A percentile compares a stretch with the other conserved stretches of the same genome.
phyloP scores from a whole-genome alignment of 2,113 vertebrate genomes.

The Cryptomyrus ogoouensis region DNA sequence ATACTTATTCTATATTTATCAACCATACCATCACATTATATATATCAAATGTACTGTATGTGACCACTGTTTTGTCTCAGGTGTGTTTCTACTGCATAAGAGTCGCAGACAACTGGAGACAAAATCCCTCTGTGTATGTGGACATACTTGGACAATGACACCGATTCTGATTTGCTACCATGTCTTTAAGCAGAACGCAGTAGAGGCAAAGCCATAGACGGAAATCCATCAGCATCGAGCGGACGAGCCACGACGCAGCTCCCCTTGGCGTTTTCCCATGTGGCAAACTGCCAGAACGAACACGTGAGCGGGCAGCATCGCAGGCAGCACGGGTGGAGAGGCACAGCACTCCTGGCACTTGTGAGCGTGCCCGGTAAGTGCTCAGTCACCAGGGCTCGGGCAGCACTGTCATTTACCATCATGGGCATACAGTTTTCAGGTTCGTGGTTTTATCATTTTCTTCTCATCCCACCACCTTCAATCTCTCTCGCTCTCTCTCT shows the following conservation, averaged over 20 bases:
- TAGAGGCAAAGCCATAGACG: neutral
- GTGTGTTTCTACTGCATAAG: neutral
- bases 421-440: neutral
- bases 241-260: neutral
- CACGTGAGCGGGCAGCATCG: neutral
- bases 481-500: neutral
- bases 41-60: neutral
- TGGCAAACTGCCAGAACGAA: conserved; percentile 28
- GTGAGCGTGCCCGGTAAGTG: neutral
- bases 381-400: neutral
- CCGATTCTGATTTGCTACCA: neutral
- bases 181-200: neutral
- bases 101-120: neutral
- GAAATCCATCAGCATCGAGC: neutral
- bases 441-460: neutral
- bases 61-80: neutral
- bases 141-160: neutral
- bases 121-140: neutral
- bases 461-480: neutral
- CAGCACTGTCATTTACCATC: neutral
- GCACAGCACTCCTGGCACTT: neutral
- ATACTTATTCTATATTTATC: neutral
- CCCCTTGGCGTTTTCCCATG: neutral
- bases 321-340: neutral
- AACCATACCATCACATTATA: neutral